A percentile compares a stretch with the other conserved stretches of the same genome.
Conservation (phyloP, 2,888 invertebrate species). For the Calephelis perditalis region DNA sequence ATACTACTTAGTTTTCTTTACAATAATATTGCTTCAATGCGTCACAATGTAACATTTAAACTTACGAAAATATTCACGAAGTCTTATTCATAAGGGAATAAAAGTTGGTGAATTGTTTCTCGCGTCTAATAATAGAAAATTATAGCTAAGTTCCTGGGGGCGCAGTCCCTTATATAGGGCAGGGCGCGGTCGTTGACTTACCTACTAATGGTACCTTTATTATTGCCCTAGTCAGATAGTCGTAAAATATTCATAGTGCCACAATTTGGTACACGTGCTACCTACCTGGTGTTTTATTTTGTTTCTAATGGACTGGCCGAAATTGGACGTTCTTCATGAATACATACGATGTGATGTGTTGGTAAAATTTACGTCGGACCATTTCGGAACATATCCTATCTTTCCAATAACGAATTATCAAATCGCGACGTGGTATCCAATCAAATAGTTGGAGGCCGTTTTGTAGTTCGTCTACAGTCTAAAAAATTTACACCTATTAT, state of each 20-base stretch:
- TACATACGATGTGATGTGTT: too few species aligned
- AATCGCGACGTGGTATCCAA: too few species aligned
- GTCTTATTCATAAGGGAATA: neutral
- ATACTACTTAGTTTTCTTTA: too few species aligned
- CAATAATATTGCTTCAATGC: too few species aligned
- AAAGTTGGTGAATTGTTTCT: constrained; percentile 13
- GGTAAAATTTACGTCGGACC: too few species aligned
- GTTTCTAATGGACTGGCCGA: neutral
- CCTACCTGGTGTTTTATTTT: neutral
- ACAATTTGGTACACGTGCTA: neutral
- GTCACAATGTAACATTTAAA: too few species aligned
- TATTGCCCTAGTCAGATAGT: constrained; percentile 33
- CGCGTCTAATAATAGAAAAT: constrained; percentile 34
- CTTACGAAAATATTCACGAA: too few species aligned
- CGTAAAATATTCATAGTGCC: constrained; percentile 7
- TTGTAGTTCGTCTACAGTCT: too few species aligned
- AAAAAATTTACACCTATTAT: too few species aligned
- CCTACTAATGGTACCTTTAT: constrained; percentile 39
- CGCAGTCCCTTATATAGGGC: constrained; percentile 40
- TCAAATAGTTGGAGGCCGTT: too few species aligned
- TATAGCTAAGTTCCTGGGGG: constrained; percentile 41
- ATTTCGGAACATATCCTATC: too few species aligned
- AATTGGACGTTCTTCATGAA: neutral
- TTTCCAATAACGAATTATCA: too few species aligned
- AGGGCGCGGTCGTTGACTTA: constrained; percentile 35